Evolutionary conservation across 2,113 vertebrate genomes (phyloP).

Genomic region (Toxotes jaculatrix): DNA sequence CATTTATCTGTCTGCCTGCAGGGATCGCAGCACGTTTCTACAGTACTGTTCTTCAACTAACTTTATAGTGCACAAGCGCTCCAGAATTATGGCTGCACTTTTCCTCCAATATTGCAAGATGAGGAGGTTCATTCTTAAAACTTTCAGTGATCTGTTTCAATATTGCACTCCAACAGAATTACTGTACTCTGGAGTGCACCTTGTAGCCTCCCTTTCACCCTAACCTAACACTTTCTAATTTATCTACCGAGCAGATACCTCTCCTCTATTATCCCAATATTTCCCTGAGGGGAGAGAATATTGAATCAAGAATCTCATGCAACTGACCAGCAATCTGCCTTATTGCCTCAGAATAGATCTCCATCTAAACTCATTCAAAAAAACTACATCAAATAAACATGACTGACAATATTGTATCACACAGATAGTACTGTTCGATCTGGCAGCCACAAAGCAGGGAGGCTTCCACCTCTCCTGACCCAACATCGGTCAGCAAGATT

Average conservation of each 20-base stretch:
- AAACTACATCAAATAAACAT: slow-evolving; percentile 38
- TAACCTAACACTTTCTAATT: slow-evolving; percentile 39
- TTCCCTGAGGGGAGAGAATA: slow-evolving; percentile 63
- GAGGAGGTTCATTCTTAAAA: slow-evolving; percentile 43
- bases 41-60: slow-evolving; percentile 7
- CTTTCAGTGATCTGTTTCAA: slow-evolving; percentile 30
- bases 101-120: slow-evolving; percentile 31
- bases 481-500: neutral
- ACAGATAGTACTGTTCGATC: slow-evolving; percentile 8
- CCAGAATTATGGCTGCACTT: slow-evolving; percentile 34
- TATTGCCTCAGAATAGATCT: slow-evolving; percentile 22
- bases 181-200: slow-evolving; percentile 38
- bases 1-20: slow-evolving; percentile 35
- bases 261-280: slow-evolving; percentile 36
- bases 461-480: slow-evolving; percentile 24
- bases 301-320: slow-evolving; percentile 55
- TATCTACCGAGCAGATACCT: slow-evolving; percentile 31
- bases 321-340: slow-evolving; percentile 65
- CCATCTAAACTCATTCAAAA: neutral
- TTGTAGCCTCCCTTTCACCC: slow-evolving; percentile 10
- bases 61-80: slow-evolving; percentile 35
- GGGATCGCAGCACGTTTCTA: slow-evolving; percentile 23
- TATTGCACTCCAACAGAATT: slow-evolving; percentile 28
- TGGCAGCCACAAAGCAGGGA: neutral
- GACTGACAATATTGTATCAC: neutral